Evolutionary conservation across 1,140 invertebrate genomes (phyloP).

Genomic region (Stegodyphus dumicola): DNA sequence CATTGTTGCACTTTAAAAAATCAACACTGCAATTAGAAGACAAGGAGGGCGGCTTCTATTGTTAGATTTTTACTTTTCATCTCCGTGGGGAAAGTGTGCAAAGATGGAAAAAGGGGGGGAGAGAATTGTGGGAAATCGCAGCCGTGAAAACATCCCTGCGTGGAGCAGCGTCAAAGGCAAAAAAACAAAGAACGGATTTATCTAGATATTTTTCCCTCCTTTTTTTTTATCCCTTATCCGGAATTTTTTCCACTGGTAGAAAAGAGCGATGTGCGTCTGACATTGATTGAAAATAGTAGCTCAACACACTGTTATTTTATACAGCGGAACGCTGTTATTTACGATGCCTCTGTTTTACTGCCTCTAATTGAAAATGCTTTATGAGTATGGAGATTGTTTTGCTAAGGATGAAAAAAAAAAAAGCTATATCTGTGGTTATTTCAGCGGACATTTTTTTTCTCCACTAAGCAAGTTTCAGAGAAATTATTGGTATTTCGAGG

Average conservation of each 20-base stretch:
- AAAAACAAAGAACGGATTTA: background rate
- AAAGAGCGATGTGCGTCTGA: background rate
- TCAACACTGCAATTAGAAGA: conserved; percentile 34
- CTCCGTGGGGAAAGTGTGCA: background rate
- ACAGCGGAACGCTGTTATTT: conserved; percentile 13
- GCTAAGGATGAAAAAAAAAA: background rate
- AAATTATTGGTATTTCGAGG: too few relatives aligned
- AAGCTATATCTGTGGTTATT: too few relatives aligned
- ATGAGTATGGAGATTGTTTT: background rate
- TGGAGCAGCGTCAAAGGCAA: too few relatives aligned
- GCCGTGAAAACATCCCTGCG: conserved; percentile 19
- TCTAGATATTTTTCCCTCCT: background rate
- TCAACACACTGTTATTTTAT: conserved; percentile 28
- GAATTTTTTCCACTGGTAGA: background rate
- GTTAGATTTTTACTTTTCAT: conserved; percentile 21
- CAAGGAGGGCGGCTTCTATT: conserved; percentile 17
- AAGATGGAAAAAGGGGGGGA: background rate
- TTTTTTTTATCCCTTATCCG: conserved; percentile 21
- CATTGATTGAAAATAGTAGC: conserved; percentile 40
- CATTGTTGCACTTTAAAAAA: conserved; percentile 47
- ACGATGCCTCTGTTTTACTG: conserved; percentile 1
- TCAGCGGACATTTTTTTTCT: background rate
- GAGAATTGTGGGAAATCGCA: background rate
- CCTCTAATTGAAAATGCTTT: conserved; percentile 28
- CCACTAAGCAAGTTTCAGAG: background rate